Conservation (phyloP, 1,140 invertebrate species). For the Drosophila dunni region DNA sequence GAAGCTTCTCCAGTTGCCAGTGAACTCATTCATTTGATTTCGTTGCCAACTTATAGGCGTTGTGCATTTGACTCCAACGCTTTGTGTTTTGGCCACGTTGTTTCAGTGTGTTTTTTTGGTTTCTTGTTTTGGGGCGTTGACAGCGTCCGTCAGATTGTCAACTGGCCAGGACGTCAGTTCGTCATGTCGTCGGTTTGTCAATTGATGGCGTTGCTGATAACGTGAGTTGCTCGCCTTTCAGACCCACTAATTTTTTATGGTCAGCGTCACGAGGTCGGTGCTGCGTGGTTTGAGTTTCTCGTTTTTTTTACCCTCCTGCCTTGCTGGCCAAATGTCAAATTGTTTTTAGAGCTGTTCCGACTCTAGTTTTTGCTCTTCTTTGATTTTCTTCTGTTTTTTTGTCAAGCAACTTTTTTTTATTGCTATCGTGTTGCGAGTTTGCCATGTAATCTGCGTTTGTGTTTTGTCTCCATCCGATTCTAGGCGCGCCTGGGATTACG, state of each 20-base stretch:
- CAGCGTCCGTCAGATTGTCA: constrained; percentile 60
- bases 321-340: constrained; percentile 82
- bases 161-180: constrained; percentile 31
- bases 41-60: constrained; percentile 74
- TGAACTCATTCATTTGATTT: constrained; percentile 68
- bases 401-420: constrained; percentile 69
- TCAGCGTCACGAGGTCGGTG: constrained; percentile 46
- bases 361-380: constrained; percentile 22
- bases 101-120: neutral
- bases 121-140: constrained; percentile 59
- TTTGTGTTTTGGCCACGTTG: constrained; percentile 40
- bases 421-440: constrained; percentile 64
- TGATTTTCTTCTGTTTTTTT: constrained; percentile 39
- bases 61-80: constrained; percentile 40
- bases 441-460: constrained; percentile 61
- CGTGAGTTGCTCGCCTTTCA: constrained; percentile 54
- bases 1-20: constrained; percentile 66
- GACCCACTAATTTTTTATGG: constrained; percentile 80
- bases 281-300: constrained; percentile 3
- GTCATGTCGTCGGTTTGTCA: constrained; percentile 39
- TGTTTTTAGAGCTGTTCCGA: constrained; percentile 73
- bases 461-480: constrained; percentile 34
- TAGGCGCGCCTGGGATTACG: constrained; percentile 71
- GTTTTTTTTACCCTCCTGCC: constrained; percentile 11
- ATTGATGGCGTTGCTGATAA: constrained; percentile 77